Conservation (phyloP, 2,113 vertebrate genomes). For the Caretta caretta region DNA sequence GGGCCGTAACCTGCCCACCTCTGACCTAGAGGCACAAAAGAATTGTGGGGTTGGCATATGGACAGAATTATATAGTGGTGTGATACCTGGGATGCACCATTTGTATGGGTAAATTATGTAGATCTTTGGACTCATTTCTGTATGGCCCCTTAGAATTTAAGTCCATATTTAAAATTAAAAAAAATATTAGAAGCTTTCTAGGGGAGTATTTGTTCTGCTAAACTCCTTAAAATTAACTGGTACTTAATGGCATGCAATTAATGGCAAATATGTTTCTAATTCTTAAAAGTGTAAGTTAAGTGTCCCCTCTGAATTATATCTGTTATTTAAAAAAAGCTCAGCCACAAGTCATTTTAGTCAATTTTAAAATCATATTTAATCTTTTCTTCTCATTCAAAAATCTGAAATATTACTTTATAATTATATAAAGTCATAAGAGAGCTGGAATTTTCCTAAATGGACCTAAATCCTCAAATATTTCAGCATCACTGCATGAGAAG, state of each 20-base stretch:
- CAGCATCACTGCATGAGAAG: constrained; percentile 14
- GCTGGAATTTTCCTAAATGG: neutral
- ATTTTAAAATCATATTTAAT: neutral
- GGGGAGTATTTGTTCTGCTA: neutral
- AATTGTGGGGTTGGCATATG: constrained; percentile 22
- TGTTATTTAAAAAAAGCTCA: constrained; percentile 36
- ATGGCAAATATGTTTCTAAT: neutral
- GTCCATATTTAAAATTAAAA: constrained; percentile 25
- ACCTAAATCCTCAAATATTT: constrained; percentile 14
- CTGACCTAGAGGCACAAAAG: constrained; percentile 37
- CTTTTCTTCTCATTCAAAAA: constrained; percentile 10
- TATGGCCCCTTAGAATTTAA: neutral
- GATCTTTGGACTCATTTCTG: constrained; percentile 5
- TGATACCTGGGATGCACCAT: constrained; percentile 35
- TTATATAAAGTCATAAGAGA: neutral
- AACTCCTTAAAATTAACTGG: constrained; percentile 37
- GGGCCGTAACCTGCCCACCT: too few species aligned
- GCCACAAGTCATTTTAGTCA: neutral
- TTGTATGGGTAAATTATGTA: constrained; percentile 23
- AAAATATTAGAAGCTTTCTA: constrained; percentile 24
- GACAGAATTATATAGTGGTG: constrained; percentile 27
- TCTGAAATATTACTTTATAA: neutral
- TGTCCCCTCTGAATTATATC: neutral
- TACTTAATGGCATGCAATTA: constrained; percentile 3
- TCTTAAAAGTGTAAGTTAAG: neutral